A percentile compares a stretch with the other conserved stretches of the same genome.
Conservation (phyloP, 2,888 invertebrate genomes). For the Epistrophella euchroma region DNA sequence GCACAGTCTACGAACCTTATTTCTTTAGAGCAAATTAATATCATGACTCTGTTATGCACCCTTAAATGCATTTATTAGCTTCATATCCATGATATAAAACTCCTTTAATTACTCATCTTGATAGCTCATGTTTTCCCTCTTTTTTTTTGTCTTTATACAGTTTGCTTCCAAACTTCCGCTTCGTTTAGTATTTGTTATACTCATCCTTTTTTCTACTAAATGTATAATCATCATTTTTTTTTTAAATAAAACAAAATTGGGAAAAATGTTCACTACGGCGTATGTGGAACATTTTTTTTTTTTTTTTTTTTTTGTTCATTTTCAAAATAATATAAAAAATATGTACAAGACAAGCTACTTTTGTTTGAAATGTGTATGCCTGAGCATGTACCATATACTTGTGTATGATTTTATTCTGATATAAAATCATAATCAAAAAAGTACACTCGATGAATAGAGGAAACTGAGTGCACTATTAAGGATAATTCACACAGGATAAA, state of each 20-base stretch:
- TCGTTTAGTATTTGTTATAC: neutral
- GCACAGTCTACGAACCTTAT: no score
- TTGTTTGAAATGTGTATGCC: constrained; percentile 36
- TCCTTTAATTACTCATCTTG: constrained; percentile 65
- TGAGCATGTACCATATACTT: neutral
- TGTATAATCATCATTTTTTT: neutral
- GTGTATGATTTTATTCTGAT: constrained; percentile 1
- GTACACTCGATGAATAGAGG: constrained; percentile 49
- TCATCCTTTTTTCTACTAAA: neutral
- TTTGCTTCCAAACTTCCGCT: constrained; percentile 1
- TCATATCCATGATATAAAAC: neutral
- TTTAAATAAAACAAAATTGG: neutral
- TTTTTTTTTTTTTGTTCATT: constrained; percentile 1
- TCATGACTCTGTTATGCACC: neutral
- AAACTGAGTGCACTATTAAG: constrained; percentile 25
- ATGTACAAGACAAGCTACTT: constrained; percentile 27
- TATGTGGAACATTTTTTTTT: constrained; percentile 58
- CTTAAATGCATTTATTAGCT: neutral
- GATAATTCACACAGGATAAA: constrained; percentile 15
- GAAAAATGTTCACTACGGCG: constrained; percentile 37
- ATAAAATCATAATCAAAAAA: constrained; percentile 62
- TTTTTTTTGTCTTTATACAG: neutral
- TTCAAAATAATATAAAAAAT: neutral
- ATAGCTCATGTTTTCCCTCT: constrained; percentile 35
- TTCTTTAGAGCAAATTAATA: neutral